These are phyloP conservation scores for Ecliptopera silaceata DNA, from an alignment of 2,888 invertebrate species.

Conservation along the genomic window DNA sequence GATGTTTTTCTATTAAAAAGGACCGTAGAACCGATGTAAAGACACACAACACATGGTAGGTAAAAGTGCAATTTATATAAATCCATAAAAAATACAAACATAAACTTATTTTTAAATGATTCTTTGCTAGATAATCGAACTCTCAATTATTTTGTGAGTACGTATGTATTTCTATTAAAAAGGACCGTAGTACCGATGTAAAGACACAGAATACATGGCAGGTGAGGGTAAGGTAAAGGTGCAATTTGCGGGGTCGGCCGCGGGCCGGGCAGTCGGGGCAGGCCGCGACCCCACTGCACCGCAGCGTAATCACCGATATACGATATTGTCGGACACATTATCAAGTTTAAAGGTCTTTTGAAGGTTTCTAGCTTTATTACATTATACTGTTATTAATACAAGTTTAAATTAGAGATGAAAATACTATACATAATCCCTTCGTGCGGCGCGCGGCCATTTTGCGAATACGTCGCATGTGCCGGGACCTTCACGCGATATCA, in stretches of 20 bases:
- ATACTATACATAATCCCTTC: too few species aligned
- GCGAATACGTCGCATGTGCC: too few species aligned
- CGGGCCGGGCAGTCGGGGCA: constrained; percentile 21
- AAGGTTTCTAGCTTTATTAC: too few species aligned
- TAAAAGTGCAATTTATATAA: constrained; percentile 29
- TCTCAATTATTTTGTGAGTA: too few species aligned
- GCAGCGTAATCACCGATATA: constrained; percentile 35
- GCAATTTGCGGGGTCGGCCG: constrained; percentile 35
- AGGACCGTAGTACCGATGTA: constrained; percentile 5
- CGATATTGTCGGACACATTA: constrained; percentile 30
- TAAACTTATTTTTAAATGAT: too few species aligned
- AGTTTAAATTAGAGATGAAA: too few species aligned
- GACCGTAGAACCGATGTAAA: constrained; percentile 4
- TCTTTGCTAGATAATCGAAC: background rate
- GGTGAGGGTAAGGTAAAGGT: constrained; percentile 2
- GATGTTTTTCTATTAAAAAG: background rate
- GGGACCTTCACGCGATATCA: too few species aligned
- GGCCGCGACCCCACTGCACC: constrained; percentile 29
- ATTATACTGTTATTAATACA: too few species aligned
- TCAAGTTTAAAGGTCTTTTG: background rate
- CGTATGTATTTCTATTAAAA: background rate
- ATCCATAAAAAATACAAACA: too few species aligned
- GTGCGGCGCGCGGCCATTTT: too few species aligned
- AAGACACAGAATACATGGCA: background rate
- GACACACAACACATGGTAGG: background rate